Percentiles rank a stretch among this genome's conserved stretches.
These are phyloP conservation scores for Saccopteryx bilineata DNA, from an alignment of 2,113 vertebrate genomes.

Conservation along the genomic window DNA sequence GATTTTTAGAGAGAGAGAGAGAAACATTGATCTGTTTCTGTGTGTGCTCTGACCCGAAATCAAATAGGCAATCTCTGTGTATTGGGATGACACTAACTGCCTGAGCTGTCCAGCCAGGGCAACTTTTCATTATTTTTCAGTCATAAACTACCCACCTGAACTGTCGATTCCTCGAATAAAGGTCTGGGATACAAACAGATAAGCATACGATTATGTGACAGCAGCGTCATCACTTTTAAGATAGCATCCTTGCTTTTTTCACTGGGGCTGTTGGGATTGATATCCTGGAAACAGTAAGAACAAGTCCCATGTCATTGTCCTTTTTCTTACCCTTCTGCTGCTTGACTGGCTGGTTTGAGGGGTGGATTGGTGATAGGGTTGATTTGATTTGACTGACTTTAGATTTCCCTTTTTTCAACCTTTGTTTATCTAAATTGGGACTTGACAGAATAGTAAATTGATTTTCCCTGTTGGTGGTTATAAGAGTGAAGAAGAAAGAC, in stretches of 20 bases:
- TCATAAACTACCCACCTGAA: background rate
- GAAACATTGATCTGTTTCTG: no score
- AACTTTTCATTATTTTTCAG: slow-evolving; percentile 46
- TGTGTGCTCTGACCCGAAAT: no score
- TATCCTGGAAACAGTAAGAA: slow-evolving; percentile 43
- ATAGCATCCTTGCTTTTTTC: slow-evolving; percentile 15
- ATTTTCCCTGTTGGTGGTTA: slow-evolving; percentile 52
- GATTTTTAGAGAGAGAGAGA: no score
- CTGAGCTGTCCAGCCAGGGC: no score
- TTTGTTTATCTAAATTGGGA: slow-evolving; percentile 60
- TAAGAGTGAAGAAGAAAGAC: slow-evolving; percentile 37
- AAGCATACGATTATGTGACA: background rate
- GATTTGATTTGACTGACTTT: slow-evolving; percentile 26
- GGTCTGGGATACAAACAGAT: background rate
- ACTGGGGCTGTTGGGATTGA: background rate
- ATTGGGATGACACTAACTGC: no score
- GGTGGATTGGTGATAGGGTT: slow-evolving; percentile 43
- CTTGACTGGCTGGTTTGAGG: slow-evolving; percentile 16
- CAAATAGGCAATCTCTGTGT: no score
- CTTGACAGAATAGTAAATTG: slow-evolving; percentile 49
- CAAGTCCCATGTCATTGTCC: background rate
- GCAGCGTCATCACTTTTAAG: background rate
- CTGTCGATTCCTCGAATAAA: slow-evolving; percentile 62
- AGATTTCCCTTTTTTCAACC: slow-evolving; percentile 58
- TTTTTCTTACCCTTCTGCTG: background rate